Evolutionary conservation across 2,888 invertebrate species (phyloP).

Genomic region (Dynastes tityus): DNA sequence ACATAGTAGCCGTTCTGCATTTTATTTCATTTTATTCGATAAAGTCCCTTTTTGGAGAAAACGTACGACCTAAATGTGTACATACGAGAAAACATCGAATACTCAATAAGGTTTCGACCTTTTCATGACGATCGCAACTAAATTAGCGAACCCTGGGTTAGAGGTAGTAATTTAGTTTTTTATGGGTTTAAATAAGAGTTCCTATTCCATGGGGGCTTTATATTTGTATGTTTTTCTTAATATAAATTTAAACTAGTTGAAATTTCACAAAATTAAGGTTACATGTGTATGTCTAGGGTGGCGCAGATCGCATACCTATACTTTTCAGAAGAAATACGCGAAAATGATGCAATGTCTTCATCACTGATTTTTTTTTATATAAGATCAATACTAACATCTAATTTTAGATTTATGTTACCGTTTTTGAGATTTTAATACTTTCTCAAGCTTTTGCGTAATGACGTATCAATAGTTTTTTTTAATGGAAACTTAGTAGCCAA

Average conservation of each 20-base stretch:
- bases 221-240: neutral
- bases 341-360: no score
- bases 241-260: neutral
- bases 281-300: no score
- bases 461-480: no score
- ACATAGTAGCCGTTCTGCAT: constrained; percentile 1
- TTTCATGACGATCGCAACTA: constrained; percentile 8
- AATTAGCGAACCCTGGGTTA: constrained; percentile 11
- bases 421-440: no score
- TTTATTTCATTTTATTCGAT: constrained; percentile 16
- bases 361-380: no score
- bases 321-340: no score
- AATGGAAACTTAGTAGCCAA: no score
- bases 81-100: neutral
- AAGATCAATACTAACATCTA: no score
- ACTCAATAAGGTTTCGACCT: neutral
- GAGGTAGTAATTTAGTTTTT: neutral
- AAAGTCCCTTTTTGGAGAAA: constrained; percentile 6
- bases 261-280: no score
- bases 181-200: neutral
- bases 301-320: no score
- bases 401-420: no score
- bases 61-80: constrained; percentile 1
- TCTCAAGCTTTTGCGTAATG: no score
- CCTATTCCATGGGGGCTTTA: neutral